Evolutionary conservation across 2,113 vertebrate genomes (phyloP), one percentile per base, ranked within the genome.

Genomic region (Mobula birostris): DNA sequence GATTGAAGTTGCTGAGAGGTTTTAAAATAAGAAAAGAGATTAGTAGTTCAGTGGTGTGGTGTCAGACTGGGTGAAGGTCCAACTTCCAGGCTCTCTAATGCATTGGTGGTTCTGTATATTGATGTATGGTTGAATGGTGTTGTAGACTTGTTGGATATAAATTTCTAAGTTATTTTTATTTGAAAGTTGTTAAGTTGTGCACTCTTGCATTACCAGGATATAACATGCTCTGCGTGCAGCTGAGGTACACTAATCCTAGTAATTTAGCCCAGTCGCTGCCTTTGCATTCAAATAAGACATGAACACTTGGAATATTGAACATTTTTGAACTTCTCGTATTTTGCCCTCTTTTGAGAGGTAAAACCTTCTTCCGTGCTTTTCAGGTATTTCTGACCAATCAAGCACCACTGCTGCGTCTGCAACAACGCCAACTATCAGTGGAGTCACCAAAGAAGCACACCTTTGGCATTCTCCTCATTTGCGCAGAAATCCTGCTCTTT

Each of bases 381-480:
- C 91, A 93, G 91, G 68, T 48, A 76, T 93, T 93, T 24, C 21
- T 76, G 72, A 93, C 11, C 19, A 56, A 74, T 76, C 72, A 24
- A 93, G 36, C 36, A 93, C 70, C 70, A 93, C 68, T 29, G 9
- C 90, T 72, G 36, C 63, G 21, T 72, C 90, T 72, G 5, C 68
- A 93, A 74, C 90, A 32, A 48, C 66, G 27, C 72, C 24, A 56
- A 24, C 40, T 74, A 74, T 29, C 91, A 93, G 36, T 56, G 68
- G 70, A 93, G 91, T 56, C 68, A 93, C 70, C 91, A 93, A 93
- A 74, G 68, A 74, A 93, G 91, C 91, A 93, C 68, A 56, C 4
- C 68, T 74, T 93, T 74, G 68, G 91, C 91, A 93, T 56, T 68
- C 85, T 90, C 5, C 85, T n/a, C 61, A 66, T 12, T 90, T 66